phyloP scores from a whole-genome alignment of 2,888 invertebrate genomes.

The Drosophila ustulata region DNA sequence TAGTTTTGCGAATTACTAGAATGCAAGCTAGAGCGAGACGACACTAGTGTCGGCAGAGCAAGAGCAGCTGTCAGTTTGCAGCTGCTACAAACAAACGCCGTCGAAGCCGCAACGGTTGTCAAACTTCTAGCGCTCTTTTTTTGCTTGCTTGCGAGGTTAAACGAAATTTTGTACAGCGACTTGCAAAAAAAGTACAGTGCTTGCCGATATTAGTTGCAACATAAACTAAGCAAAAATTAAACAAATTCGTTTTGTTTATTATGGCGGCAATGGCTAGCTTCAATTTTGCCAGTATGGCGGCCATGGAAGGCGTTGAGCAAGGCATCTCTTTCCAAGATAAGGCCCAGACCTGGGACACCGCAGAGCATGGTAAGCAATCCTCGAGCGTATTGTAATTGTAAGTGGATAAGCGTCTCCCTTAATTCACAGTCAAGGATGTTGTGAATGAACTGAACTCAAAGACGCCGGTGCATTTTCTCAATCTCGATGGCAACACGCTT shows the following conservation, averaged over 20 bases:
- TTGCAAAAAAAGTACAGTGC: constrained; percentile 57
- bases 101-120: constrained; percentile 35
- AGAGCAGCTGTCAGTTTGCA: constrained; percentile 51
- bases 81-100: constrained; percentile 60
- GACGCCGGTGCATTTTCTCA: constrained; percentile 89
- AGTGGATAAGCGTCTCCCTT: background rate
- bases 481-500: constrained; percentile 96
- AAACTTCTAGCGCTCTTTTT: constrained; percentile 68
- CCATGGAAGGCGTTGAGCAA: constrained; percentile 67
- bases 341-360: constrained; percentile 91
- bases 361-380: constrained; percentile 89
- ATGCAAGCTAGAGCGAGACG: constrained; percentile 22
- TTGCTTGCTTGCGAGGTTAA: constrained; percentile 55
- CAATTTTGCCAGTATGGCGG: constrained; percentile 68
- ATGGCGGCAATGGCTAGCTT: constrained; percentile 61
- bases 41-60: background rate
- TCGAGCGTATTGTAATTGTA: background rate
- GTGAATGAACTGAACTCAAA: constrained; percentile 91
- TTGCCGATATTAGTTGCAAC: background rate
- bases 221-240: background rate
- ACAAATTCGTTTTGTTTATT: background rate
- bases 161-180: constrained; percentile 22
- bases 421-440: constrained; percentile 88
- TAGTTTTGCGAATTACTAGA: constrained; percentile 4
- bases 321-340: constrained; percentile 94